Conservation (phyloP, 2,113 vertebrate genomes). For the Sapajus apella region DNA sequence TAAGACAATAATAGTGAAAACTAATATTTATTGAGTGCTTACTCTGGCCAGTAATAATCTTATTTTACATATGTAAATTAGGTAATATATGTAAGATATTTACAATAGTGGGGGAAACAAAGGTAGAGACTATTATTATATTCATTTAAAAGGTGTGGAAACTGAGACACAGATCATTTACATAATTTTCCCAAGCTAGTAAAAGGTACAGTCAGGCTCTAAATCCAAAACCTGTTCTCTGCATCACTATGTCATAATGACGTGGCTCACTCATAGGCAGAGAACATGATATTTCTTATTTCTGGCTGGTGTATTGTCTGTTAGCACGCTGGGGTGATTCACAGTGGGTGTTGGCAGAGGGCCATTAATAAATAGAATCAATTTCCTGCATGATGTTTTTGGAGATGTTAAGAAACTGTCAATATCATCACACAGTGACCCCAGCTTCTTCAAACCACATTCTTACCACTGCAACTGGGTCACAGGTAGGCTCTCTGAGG, state of each 20-base stretch:
- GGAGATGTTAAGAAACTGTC: not conserved
- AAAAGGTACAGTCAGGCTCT: not conserved
- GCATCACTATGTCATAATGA: not conserved
- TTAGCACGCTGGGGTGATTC: not conserved
- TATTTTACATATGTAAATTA: constrained; percentile 8
- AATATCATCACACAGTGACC: not conserved
- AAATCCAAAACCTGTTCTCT: not conserved
- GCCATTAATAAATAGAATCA: not conserved
- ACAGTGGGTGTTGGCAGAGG: not conserved
- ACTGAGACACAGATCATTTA: not conserved
- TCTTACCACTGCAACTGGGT: not conserved
- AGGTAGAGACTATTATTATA: not conserved
- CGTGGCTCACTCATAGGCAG: not conserved
- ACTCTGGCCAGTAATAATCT: not conserved
- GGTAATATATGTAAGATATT: not conserved
- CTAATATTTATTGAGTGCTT: constrained; percentile 2
- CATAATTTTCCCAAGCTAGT: not conserved
- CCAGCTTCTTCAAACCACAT: not conserved
- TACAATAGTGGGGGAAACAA: not conserved
- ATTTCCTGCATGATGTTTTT: not conserved
- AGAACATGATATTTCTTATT: not conserved
- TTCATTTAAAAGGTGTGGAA: not conserved
- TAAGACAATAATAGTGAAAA: constrained; percentile 43
- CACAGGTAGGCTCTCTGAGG: not conserved
- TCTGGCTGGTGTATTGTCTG: not conserved